Percentiles rank a stretch among this genome's conserved stretches.
Evolutionary conservation across 2,888 invertebrate species (phyloP).

Genomic region (Piscicola geometra): DNA sequence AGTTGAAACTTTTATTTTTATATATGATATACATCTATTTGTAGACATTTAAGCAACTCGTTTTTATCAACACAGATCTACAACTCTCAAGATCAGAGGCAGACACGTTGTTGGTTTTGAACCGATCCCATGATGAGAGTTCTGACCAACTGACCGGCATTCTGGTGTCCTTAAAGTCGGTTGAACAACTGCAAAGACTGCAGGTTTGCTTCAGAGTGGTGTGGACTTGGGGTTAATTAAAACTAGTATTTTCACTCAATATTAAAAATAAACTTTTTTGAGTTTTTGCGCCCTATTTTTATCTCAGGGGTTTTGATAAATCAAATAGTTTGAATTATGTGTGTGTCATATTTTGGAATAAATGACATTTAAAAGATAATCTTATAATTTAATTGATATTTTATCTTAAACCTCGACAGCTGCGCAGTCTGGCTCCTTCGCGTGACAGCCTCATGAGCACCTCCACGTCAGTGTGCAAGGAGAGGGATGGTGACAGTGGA

Average conservation of each 20-base stretch:
- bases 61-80: conserved; percentile 4
- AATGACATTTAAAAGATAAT: not conserved
- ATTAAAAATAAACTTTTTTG: not conserved
- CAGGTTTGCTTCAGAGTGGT: too few species aligned
- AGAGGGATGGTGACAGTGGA: conserved; percentile 26
- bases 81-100: conserved; percentile 18
- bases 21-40: too few species aligned
- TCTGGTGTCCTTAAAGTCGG: conserved; percentile 20
- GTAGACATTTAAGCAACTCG: too few species aligned
- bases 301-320: not conserved
- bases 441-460: conserved; percentile 29
- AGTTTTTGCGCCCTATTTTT: not conserved
- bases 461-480: conserved; percentile 7
- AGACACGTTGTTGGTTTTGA: conserved; percentile 22
- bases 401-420: too few species aligned
- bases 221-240: not conserved
- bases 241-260: not conserved
- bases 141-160: conserved; percentile 31
- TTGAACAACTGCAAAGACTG: conserved; percentile 28
- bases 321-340: not conserved
- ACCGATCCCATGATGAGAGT: conserved; percentile 25
- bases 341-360: not conserved
- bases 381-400: not conserved
- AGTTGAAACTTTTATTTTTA: too few species aligned
- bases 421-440: conserved; percentile 29